phyloP scores from a whole-genome alignment of 2,113 vertebrate species.

The Lamprologus sp. region DNA sequence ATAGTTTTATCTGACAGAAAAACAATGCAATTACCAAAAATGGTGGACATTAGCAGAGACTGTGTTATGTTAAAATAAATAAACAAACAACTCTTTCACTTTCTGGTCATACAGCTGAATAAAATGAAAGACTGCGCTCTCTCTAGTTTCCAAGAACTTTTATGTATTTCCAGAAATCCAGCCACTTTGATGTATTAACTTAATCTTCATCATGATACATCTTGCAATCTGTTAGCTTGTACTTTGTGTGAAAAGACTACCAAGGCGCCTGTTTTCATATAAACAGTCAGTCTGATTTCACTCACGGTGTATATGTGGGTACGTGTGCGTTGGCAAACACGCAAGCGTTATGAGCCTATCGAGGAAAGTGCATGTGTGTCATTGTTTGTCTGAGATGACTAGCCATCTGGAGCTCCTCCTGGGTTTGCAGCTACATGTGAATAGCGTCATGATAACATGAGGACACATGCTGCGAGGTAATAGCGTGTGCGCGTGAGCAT shows the following conservation, averaged over 20 bases:
- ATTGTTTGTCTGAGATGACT: neutral
- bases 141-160: neutral
- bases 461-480: neutral
- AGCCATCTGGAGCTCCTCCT: slow-evolving; percentile 48
- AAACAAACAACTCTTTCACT: neutral
- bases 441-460: slow-evolving; percentile 20
- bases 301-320: neutral
- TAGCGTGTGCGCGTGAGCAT: neutral
- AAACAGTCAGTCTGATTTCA: neutral
- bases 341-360: neutral
- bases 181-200: neutral
- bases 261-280: neutral
- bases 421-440: slow-evolving; percentile 35
- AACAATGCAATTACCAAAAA: neutral
- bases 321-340: neutral
- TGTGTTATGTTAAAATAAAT: neutral
- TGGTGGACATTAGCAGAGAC: neutral
- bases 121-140: neutral
- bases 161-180: neutral
- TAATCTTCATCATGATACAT: neutral
- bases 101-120: neutral
- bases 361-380: neutral
- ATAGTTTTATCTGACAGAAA: neutral
- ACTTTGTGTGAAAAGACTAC: neutral
- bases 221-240: neutral